phyloP scores from a whole-genome alignment of 2,797 vertebrate species.

The Cetoscarus ocellatus region DNA sequence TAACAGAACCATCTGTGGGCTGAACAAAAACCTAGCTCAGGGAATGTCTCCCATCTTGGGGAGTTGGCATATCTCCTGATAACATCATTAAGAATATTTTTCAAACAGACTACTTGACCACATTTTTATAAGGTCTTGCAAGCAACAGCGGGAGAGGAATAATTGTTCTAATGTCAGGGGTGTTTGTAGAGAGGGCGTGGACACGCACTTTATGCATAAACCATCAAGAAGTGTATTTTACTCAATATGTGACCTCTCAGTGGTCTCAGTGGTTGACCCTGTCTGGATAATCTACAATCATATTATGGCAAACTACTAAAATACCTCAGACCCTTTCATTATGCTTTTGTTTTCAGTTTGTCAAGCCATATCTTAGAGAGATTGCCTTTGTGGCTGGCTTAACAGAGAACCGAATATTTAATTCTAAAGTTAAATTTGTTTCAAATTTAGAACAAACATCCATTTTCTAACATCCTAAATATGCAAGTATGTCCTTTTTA shows the following conservation, averaged over 20 bases:
- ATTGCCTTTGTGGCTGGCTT: conserved; percentile 24
- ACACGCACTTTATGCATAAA: no score
- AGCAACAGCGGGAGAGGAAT: no score
- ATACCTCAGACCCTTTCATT: not conserved
- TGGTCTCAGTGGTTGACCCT: conserved; percentile 16
- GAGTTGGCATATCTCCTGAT: no score
- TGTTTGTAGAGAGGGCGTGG: no score
- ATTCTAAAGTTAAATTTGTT: conserved; percentile 32
- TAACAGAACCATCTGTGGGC: no score
- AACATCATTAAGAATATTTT: no score
- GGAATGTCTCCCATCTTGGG: no score
- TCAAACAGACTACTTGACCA: no score
- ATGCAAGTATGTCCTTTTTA: conserved; percentile 17
- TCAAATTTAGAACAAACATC: conserved; percentile 29
- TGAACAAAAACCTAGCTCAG: no score
- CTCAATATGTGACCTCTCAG: conserved; percentile 13
- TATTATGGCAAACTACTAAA: conserved; percentile 2
- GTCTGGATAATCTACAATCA: conserved; percentile 11
- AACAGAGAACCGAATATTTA: not conserved
- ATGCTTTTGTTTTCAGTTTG: not conserved
- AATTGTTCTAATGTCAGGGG: no score
- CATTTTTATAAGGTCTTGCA: no score
- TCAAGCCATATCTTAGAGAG: not conserved
- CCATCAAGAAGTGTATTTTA: no score
- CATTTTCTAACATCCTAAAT: conserved; percentile 27